Percentiles rank a stretch among this genome's conserved stretches.
Evolutionary conservation across 2,113 vertebrate genomes (phyloP).

Genomic region (Lophochroa leadbeateri): DNA sequence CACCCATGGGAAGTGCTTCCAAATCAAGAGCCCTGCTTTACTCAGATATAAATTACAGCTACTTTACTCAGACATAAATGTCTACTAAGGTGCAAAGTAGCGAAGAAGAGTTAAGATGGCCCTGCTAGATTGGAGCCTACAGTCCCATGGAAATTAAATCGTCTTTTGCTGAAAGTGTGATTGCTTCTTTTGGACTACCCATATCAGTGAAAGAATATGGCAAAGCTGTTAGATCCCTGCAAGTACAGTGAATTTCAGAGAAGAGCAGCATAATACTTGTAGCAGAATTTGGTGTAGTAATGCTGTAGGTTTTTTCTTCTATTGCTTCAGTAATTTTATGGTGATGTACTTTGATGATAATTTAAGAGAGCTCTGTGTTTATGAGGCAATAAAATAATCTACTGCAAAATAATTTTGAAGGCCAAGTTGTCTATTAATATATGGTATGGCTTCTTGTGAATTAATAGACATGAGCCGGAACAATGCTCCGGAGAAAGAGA

Average conservation of each 20-base stretch:
- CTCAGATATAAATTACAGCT: constrained; percentile 15
- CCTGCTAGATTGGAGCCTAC: not conserved
- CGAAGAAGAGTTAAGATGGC: not conserved
- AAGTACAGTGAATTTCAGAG: not conserved
- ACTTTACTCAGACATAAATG: constrained; percentile 2
- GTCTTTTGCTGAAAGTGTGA: not conserved
- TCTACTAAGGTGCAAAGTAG: not conserved
- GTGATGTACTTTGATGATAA: constrained; percentile 4
- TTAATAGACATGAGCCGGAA: not conserved
- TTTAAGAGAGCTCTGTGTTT: constrained; percentile 24
- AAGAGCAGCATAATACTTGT: not conserved
- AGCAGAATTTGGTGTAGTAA: not conserved
- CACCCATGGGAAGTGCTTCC: constrained; percentile 6
- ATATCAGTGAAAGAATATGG: not conserved
- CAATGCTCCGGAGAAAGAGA: not conserved
- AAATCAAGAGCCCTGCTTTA: not conserved
- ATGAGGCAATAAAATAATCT: constrained; percentile 19
- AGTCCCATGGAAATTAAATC: constrained; percentile 6
- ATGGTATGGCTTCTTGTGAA: not conserved
- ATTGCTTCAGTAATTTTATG: constrained; percentile 23
- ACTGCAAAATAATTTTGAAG: constrained; percentile 34
- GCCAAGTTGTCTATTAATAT: not conserved
- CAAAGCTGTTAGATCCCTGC: not conserved
- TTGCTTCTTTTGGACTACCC: not conserved
- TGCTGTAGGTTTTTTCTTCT: not conserved